Evolutionary conservation across 2,888 invertebrate genomes (phyloP).

Genomic region (Zygogramma bicolorata): DNA sequence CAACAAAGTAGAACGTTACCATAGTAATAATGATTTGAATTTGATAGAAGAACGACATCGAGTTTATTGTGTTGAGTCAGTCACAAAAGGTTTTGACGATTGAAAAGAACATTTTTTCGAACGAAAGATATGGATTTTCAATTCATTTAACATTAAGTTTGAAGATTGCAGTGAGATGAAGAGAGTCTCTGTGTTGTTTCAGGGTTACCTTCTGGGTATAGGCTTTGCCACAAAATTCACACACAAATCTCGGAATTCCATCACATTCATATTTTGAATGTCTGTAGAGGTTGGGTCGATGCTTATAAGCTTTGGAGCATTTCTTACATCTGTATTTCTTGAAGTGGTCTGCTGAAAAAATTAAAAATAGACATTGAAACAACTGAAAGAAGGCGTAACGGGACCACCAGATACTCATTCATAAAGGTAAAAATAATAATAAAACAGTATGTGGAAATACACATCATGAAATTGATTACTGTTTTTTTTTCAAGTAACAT

Average conservation of each 20-base stretch:
- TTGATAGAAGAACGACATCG: no score
- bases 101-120: neutral
- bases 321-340: constrained; percentile 47
- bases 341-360: constrained; percentile 15
- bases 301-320: constrained; percentile 53
- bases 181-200: constrained; percentile 51
- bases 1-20: no score
- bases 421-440: no score
- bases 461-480: no score
- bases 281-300: constrained; percentile 60
- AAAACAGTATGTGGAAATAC: no score
- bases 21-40: no score
- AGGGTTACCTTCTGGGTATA: constrained; percentile 55
- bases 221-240: constrained; percentile 52
- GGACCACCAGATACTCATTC: neutral
- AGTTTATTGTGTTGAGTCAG: no score
- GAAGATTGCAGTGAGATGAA: constrained; percentile 47
- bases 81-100: no score
- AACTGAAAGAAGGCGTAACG: neutral
- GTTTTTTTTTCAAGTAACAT: no score
- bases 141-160: constrained; percentile 32
- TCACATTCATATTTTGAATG: constrained; percentile 81
- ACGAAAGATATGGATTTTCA: neutral
- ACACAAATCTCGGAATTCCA: constrained; percentile 71
- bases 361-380: neutral